These are phyloP conservation scores for Luffia ferchaultella DNA, from an alignment of 2,888 invertebrate species.

Conservation along the genomic window DNA sequence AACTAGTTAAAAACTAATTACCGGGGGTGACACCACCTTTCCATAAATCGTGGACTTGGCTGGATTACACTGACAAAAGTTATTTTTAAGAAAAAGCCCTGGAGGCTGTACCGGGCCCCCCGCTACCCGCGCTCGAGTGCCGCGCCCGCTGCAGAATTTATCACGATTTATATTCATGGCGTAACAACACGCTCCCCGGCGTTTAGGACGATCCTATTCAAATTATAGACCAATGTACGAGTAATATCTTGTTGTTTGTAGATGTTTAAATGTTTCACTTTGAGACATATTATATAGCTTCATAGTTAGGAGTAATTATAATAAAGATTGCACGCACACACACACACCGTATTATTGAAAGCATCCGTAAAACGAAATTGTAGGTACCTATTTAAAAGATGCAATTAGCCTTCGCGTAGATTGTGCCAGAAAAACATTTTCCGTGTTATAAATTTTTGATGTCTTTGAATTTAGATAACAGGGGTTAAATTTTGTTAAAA, in stretches of 20 bases:
- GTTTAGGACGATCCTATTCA: slow-evolving; percentile 55
- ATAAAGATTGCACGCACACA: too few species aligned
- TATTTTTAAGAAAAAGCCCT: slow-evolving; percentile 67
- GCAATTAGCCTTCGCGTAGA: too few species aligned
- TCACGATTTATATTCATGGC: slow-evolving; percentile 70
- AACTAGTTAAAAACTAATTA: slow-evolving; percentile 68
- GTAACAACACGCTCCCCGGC: slow-evolving; percentile 55
- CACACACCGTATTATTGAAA: too few species aligned
- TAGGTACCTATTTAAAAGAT: too few species aligned
- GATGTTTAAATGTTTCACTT: slow-evolving; percentile 5
- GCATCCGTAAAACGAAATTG: too few species aligned
- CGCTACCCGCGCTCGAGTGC: slow-evolving; percentile 24
- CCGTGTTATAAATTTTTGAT: too few species aligned
- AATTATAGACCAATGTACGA: slow-evolving; percentile 32
- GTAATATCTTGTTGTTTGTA: slow-evolving; percentile 27
- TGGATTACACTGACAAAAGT: slow-evolving; percentile 65
- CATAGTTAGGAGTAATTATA: too few species aligned
- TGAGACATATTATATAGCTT: too few species aligned
- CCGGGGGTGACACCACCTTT: slow-evolving; percentile 64
- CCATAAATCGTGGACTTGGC: slow-evolving; percentile 58
- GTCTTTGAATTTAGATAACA: too few species aligned
- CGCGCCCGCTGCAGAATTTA: slow-evolving; percentile 55
- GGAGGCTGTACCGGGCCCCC: slow-evolving; percentile 37
- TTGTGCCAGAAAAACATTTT: too few species aligned
- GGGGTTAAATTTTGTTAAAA: too few species aligned